phyloP scores from a whole-genome alignment of 2,888 invertebrate genomes.

The Pegoplata infirma region DNA sequence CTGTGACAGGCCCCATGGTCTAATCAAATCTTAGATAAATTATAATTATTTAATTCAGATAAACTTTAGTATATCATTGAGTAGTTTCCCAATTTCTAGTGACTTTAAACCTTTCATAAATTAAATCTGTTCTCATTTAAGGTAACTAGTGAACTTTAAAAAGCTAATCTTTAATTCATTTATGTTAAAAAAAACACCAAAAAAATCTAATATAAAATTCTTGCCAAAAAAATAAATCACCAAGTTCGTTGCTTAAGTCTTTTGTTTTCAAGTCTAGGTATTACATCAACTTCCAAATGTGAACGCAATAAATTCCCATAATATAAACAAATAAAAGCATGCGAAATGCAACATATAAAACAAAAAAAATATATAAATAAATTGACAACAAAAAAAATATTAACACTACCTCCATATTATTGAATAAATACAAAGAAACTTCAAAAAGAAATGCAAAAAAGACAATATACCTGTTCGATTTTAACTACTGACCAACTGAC shows the following conservation, averaged over 20 bases:
- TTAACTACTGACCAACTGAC: slow-evolving; percentile 46
- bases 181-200: background rate
- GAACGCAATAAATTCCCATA: slow-evolving; percentile 18
- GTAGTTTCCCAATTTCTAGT: no score
- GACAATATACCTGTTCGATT: slow-evolving; percentile 5
- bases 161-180: background rate
- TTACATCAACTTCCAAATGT: background rate
- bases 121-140: no score
- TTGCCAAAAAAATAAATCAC: background rate
- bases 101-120: no score
- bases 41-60: no score
- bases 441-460: background rate
- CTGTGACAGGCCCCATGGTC: no score
- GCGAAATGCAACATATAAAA: background rate
- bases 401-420: no score
- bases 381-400: background rate
- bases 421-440: no score
- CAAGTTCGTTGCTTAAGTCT: slow-evolving; percentile 36
- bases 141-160: no score
- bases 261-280: slow-evolving; percentile 14
- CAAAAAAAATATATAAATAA: background rate
- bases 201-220: background rate
- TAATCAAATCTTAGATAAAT: no score
- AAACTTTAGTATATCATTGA: no score
- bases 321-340: slow-evolving; percentile 11